phyloP scores from a whole-genome alignment of 2,888 invertebrate genomes.

The Elegia similella region DNA sequence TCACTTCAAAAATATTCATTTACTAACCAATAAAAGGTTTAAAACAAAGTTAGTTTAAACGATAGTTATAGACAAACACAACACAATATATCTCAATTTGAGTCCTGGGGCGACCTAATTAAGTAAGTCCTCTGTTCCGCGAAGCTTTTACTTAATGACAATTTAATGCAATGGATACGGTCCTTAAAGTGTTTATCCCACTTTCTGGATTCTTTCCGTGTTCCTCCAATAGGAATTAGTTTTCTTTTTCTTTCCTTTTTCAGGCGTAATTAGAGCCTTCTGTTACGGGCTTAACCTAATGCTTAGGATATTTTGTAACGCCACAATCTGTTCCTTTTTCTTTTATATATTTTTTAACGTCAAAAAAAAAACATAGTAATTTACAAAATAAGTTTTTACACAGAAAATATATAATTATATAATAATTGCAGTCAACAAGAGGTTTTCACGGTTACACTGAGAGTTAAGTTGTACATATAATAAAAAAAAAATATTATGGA shows the following conservation, averaged over 20 bases:
- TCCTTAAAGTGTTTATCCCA: slow-evolving; percentile 46
- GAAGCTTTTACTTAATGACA: slow-evolving; percentile 71
- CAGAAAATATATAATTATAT: too few relatives aligned
- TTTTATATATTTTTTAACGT: too few relatives aligned
- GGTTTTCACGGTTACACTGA: too few relatives aligned
- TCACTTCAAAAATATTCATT: background rate
- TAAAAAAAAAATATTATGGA: too few relatives aligned
- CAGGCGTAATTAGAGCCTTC: slow-evolving; percentile 9
- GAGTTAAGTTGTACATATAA: too few relatives aligned
- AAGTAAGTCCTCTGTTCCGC: slow-evolving; percentile 60
- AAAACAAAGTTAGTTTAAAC: slow-evolving; percentile 33
- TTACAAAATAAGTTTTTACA: too few relatives aligned
- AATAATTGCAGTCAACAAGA: too few relatives aligned
- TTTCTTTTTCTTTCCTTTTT: slow-evolving; percentile 17
- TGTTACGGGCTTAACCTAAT: background rate
- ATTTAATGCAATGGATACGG: slow-evolving; percentile 61
- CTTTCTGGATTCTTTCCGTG: slow-evolving; percentile 27
- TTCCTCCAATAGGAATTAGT: slow-evolving; percentile 30
- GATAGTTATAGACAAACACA: slow-evolving; percentile 43
- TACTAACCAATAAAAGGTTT: too few relatives aligned
- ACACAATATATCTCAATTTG: slow-evolving; percentile 59
- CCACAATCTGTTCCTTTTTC: too few relatives aligned
- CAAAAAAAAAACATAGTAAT: too few relatives aligned
- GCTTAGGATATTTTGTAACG: background rate
- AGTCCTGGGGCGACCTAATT: slow-evolving; percentile 54